Evolutionary conservation across 2,113 vertebrate species (phyloP).

Genomic region (Lagopus leucura): DNA sequence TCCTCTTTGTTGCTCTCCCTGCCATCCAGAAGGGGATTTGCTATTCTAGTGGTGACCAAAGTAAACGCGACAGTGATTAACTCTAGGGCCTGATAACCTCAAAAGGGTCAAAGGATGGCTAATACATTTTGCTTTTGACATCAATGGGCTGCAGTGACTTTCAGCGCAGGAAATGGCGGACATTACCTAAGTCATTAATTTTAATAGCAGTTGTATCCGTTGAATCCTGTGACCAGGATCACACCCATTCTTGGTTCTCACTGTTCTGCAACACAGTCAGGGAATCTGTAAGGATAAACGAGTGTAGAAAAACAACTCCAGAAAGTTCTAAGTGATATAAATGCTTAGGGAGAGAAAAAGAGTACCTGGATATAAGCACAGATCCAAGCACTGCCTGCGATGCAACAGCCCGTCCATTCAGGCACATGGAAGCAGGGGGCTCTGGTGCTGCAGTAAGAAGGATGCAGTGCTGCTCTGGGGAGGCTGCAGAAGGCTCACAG

Average conservation of each 20-base stretch:
- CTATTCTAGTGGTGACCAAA: neutral
- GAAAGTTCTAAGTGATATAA: neutral
- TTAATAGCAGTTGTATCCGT: neutral
- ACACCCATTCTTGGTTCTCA: neutral
- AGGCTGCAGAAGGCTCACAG: fast-evolving
- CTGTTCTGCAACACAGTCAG: neutral
- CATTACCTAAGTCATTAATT: neutral
- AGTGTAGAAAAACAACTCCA: neutral
- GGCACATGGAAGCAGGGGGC: neutral
- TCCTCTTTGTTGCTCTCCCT: neutral
- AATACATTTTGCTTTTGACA: neutral
- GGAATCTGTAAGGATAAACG: neutral
- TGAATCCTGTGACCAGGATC: neutral
- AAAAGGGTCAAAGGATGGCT: neutral
- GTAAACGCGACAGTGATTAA: neutral
- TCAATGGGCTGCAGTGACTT: neutral
- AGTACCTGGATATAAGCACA: neutral
- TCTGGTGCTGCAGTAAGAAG: neutral
- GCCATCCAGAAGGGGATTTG: neutral
- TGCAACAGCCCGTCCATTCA: neutral
- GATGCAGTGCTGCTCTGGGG: neutral
- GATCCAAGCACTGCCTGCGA: neutral
- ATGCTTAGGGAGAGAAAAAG: neutral
- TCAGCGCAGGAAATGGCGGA: neutral
- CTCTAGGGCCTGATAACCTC: neutral